phyloP scores from a whole-genome alignment of 1,140 invertebrate genomes.

The Bombus polaris region DNA sequence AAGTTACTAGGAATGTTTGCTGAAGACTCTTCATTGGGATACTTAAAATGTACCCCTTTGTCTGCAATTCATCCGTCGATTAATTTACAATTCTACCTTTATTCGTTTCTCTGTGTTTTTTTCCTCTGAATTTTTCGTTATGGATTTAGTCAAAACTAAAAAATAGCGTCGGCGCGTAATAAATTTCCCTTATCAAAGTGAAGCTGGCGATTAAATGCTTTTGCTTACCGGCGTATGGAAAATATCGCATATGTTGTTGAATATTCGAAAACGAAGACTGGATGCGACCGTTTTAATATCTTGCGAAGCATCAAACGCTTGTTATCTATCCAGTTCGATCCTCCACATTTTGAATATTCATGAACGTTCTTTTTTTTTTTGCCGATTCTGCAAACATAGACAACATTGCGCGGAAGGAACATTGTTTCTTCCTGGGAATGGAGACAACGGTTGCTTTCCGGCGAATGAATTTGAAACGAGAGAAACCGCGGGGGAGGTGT shows the following conservation, averaged over 20 bases:
- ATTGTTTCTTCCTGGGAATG: background rate
- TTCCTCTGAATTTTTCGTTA: background rate
- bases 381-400: background rate
- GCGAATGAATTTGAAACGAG: background rate
- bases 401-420: background rate
- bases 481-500: background rate
- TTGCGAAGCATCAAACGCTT: background rate
- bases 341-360: conserved; percentile 12
- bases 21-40: background rate
- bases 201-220: background rate
- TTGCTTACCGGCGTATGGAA: background rate
- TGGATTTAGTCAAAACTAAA: background rate
- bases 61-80: background rate
- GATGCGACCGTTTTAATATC: conserved; percentile 6
- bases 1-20: background rate
- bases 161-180: background rate
- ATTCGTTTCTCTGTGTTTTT: background rate
- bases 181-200: background rate
- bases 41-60: background rate
- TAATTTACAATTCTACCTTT: background rate
- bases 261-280: conserved; percentile 10
- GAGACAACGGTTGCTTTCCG: conserved; percentile 1
- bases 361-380: background rate
- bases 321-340: conserved; percentile 16
- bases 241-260: background rate